Percentiles rank a stretch among this genome's conserved stretches.
Conservation (phyloP, 2,797 vertebrate species). For the Dryobates pubescens region DNA sequence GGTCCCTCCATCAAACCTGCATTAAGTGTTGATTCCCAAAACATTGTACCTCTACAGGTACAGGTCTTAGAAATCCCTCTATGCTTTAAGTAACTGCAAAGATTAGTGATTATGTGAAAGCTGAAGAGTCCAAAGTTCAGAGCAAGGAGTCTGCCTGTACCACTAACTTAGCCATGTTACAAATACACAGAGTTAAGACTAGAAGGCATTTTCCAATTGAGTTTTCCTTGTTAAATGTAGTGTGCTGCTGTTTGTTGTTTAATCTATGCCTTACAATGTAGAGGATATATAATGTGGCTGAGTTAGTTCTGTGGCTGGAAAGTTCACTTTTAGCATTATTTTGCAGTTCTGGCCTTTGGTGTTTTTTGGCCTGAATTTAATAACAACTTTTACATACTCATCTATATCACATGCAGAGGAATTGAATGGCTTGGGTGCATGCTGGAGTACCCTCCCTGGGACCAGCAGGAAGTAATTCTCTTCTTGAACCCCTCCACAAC, state of each 20-base stretch:
- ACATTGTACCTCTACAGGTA: background rate
- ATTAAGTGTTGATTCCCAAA: background rate
- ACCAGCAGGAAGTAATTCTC: background rate
- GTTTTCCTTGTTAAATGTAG: background rate
- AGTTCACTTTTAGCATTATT: background rate
- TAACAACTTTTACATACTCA: background rate
- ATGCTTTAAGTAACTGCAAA: background rate
- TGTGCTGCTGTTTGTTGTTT: background rate
- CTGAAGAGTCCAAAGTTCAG: background rate
- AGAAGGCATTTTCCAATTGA: slow-evolving; percentile 24
- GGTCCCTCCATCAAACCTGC: background rate
- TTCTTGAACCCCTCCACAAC: background rate
- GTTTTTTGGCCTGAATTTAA: background rate
- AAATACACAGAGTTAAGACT: background rate
- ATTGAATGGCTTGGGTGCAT: background rate
- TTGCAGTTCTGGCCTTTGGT: background rate
- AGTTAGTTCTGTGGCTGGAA: background rate
- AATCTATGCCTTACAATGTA: background rate
- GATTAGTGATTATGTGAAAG: background rate
- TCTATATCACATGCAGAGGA: background rate
- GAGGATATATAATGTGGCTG: background rate
- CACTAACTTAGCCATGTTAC: background rate
- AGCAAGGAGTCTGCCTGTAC: background rate
- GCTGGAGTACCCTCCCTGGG: background rate
- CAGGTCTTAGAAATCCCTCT: background rate